Conservation (phyloP, 1,140 invertebrate genomes). For the Sipha flava region DNA sequence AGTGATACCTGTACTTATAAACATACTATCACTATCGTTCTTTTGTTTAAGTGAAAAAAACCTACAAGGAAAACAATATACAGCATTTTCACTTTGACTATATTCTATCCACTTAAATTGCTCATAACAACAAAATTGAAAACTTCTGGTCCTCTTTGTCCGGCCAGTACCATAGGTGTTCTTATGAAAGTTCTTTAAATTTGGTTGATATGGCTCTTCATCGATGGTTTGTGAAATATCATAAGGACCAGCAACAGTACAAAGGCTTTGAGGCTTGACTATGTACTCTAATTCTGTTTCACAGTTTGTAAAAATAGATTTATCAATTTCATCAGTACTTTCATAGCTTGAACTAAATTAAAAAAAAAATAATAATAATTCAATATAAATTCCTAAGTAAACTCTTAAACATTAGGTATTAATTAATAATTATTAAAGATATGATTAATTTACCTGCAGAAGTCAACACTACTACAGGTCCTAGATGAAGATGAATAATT, state of each 20-base stretch:
- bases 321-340: background rate
- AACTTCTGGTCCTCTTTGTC: background rate
- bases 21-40: background rate
- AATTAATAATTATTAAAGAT: too few relatives aligned
- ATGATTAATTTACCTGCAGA: too few relatives aligned
- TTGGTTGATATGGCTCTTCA: background rate
- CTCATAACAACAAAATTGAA: background rate
- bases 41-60: background rate
- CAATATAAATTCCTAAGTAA: too few relatives aligned
- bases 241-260: background rate
- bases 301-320: background rate
- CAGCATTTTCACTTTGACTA: background rate
- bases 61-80: conserved; percentile 12
- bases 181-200: background rate
- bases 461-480: too few relatives aligned
- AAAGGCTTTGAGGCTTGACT: background rate
- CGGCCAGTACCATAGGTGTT: background rate
- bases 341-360: too few relatives aligned
- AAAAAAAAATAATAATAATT: too few relatives aligned
- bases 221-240: background rate
- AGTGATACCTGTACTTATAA: background rate
- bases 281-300: background rate
- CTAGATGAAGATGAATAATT: too few relatives aligned
- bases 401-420: too few relatives aligned
- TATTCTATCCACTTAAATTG: background rate